Conservation (phyloP, 2,797 vertebrate species). For the Melanogrammus aeglefinus region DNA sequence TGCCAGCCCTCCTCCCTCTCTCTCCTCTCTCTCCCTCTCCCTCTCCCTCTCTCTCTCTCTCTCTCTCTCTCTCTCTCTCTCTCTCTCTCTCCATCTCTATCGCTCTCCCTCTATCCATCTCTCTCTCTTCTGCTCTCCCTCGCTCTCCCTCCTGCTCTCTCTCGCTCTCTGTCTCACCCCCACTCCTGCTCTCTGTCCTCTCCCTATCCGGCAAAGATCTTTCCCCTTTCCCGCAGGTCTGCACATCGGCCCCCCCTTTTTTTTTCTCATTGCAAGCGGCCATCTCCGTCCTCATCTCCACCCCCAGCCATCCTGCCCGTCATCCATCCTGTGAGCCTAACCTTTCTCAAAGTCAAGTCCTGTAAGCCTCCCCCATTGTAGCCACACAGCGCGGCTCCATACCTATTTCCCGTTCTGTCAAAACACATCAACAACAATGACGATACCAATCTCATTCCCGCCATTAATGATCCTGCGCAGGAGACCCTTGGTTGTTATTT, state of each 20-base stretch:
- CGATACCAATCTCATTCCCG: conserved; percentile 60
- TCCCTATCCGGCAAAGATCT: conserved; percentile 8
- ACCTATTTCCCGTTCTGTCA: conserved; percentile 30
- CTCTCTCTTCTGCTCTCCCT: conserved; percentile 9
- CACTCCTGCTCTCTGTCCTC: conserved; percentile 22
- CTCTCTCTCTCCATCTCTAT: conserved; percentile 14
- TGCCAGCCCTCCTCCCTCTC: conserved; percentile 19
- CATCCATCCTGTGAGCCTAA: conserved; percentile 42
- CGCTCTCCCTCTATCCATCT: conserved; percentile 19
- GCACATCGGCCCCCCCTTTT: background rate
- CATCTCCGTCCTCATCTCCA: conserved; percentile 7
- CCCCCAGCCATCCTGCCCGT: conserved; percentile 39
- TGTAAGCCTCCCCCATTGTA: conserved; percentile 42
- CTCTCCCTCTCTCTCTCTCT: background rate
- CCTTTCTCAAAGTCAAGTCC: conserved; percentile 60
- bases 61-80: conserved; percentile 28
- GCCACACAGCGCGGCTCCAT: conserved; percentile 41
- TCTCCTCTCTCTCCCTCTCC: conserved; percentile 8
- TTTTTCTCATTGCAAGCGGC: background rate
- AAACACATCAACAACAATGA: conserved; percentile 37
- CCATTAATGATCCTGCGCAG: conserved; percentile 47
- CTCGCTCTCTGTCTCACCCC: conserved; percentile 11
- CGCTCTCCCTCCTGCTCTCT: conserved; percentile 10
- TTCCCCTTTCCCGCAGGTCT: background rate
- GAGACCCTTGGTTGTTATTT: conserved; percentile 58